Conservation (phyloP, 2,888 invertebrate genomes). For the Gastrophysa polygoni region DNA sequence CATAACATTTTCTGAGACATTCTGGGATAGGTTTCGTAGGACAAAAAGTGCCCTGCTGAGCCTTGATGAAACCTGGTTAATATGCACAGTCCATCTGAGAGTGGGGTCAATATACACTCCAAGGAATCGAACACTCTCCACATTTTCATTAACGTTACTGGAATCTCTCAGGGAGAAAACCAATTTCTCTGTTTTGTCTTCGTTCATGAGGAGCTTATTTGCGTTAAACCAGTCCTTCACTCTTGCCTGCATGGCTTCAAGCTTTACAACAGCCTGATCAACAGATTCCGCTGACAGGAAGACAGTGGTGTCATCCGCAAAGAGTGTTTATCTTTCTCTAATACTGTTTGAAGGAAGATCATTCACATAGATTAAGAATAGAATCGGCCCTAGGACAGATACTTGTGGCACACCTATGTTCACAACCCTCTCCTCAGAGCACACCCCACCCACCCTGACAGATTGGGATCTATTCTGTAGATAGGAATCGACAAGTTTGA, state of each 20-base stretch:
- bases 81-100: too few relatives aligned
- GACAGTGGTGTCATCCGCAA: neutral
- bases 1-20: neutral
- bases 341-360: neutral
- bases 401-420: neutral
- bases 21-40: neutral
- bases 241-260: neutral
- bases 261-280: too few relatives aligned
- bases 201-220: conserved; percentile 7
- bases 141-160: too few relatives aligned
- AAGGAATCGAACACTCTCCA: too few relatives aligned
- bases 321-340: neutral
- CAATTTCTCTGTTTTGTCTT: conserved; percentile 9
- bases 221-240: neutral
- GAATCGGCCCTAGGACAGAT: neutral
- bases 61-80: too few relatives aligned
- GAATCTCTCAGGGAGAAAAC: conserved; percentile 8
- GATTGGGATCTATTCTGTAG: neutral
- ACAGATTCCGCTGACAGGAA: too few relatives aligned
- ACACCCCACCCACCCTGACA: neutral
- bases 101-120: too few relatives aligned
- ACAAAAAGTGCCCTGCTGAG: neutral
- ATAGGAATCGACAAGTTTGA: neutral
- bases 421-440: neutral
- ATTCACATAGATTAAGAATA: neutral